These are phyloP conservation scores for Amniataba percoides DNA, from an alignment of 2,797 vertebrate genomes.

Conservation along the genomic window DNA sequence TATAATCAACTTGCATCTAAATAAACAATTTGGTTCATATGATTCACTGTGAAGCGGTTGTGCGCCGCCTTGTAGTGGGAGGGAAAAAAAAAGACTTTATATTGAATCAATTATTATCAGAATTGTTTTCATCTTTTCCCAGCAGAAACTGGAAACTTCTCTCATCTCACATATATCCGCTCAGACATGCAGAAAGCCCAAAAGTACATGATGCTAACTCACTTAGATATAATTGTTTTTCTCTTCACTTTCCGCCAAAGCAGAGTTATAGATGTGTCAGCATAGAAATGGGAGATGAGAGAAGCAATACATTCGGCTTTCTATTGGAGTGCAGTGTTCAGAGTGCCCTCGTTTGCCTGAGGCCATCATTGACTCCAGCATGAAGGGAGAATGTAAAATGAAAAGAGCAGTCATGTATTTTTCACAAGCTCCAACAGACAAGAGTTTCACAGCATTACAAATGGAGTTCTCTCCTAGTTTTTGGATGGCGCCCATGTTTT, in stretches of 20 bases:
- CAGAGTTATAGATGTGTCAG: conserved; percentile 67
- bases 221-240: conserved; percentile 74
- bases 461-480: conserved; percentile 76
- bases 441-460: conserved; percentile 82
- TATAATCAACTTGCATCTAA: conserved; percentile 58
- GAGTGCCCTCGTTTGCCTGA: conserved; percentile 74
- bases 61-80: not conserved
- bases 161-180: conserved; percentile 50
- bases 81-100: conserved; percentile 22
- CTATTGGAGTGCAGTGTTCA: conserved; percentile 59
- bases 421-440: conserved; percentile 83
- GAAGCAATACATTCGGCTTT: conserved; percentile 72
- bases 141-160: conserved; percentile 45
- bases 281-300: conserved; percentile 72
- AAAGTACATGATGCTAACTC: conserved; percentile 67
- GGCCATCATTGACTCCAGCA: conserved; percentile 82
- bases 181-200: conserved; percentile 44
- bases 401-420: conserved; percentile 85
- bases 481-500: conserved; percentile 80
- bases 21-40: conserved; percentile 64
- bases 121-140: conserved; percentile 61
- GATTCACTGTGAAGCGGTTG: conserved; percentile 24
- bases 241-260: conserved; percentile 58
- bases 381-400: conserved; percentile 84
- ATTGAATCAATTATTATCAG: conserved; percentile 57